Evolutionary conservation across 2,888 invertebrate genomes (phyloP).

Genomic region (Megastigmus dorsalis): DNA sequence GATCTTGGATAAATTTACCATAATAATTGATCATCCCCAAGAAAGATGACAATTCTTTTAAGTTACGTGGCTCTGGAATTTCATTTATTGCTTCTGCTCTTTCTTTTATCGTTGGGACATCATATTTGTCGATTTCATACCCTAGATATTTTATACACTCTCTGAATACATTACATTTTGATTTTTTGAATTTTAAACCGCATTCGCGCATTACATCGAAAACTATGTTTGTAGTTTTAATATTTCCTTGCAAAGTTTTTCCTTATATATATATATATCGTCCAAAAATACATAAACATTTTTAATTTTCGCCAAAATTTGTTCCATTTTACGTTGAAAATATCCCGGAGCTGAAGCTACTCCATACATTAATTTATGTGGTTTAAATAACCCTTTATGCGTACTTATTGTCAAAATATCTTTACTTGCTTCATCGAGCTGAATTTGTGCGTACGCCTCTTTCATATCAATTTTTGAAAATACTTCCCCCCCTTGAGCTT

Average conservation of each 20-base stretch:
- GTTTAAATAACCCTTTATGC: not conserved
- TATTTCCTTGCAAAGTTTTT: too few species aligned
- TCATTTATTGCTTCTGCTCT: conserved; percentile 1
- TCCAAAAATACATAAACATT: not conserved
- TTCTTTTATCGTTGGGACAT: not conserved
- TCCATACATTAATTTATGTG: not conserved
- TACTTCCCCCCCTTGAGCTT: not conserved
- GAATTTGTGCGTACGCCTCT: not conserved
- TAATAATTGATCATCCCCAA: conserved; percentile 4
- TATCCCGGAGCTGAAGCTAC: not conserved
- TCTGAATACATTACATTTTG: too few species aligned
- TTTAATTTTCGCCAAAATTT: not conserved
- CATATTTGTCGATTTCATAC: conserved; percentile 3
- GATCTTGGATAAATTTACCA: conserved; percentile 1
- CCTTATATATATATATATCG: not conserved
- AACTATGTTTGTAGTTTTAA: too few species aligned
- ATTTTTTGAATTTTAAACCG: too few species aligned
- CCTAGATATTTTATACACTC: not conserved
- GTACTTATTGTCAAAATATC: not conserved
- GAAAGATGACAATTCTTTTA: not conserved
- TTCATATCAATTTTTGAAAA: not conserved
- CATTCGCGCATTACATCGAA: too few species aligned
- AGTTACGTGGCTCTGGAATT: not conserved
- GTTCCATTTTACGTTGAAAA: not conserved
- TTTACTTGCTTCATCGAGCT: not conserved